Evolutionary conservation across 2,888 invertebrate species (phyloP).

Genomic region (Germaria angustata): DNA sequence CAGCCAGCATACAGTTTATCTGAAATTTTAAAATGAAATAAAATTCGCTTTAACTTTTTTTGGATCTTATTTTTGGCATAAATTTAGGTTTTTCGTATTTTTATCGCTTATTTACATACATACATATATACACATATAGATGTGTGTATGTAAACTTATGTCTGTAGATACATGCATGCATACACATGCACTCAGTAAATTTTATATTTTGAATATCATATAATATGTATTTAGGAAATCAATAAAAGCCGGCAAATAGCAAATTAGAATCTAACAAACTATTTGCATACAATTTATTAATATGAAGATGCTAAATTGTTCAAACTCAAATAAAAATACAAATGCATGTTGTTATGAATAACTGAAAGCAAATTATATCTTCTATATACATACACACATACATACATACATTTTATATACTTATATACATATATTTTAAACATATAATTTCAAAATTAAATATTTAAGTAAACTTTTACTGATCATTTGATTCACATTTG

Average conservation of each 20-base stretch:
- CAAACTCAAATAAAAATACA: not conserved
- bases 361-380: too few relatives aligned
- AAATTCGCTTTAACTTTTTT: not conserved
- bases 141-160: not conserved
- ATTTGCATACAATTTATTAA: not conserved
- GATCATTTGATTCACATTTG: too few relatives aligned
- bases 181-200: not conserved
- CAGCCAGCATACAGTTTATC: not conserved
- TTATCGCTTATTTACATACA: not conserved
- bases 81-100: not conserved
- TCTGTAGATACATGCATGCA: not conserved
- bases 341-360: too few relatives aligned
- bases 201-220: not conserved
- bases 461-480: too few relatives aligned
- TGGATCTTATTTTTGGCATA: not conserved
- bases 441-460: too few relatives aligned
- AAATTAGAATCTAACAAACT: not conserved
- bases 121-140: not conserved
- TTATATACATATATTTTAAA: too few relatives aligned
- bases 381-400: too few relatives aligned
- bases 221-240: not conserved
- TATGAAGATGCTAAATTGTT: not conserved
- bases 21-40: not conserved
- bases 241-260: conserved; percentile 5
- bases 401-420: too few relatives aligned